Evolutionary conservation across 2,888 invertebrate species (phyloP).

Genomic region (Incurvaria masculella): DNA sequence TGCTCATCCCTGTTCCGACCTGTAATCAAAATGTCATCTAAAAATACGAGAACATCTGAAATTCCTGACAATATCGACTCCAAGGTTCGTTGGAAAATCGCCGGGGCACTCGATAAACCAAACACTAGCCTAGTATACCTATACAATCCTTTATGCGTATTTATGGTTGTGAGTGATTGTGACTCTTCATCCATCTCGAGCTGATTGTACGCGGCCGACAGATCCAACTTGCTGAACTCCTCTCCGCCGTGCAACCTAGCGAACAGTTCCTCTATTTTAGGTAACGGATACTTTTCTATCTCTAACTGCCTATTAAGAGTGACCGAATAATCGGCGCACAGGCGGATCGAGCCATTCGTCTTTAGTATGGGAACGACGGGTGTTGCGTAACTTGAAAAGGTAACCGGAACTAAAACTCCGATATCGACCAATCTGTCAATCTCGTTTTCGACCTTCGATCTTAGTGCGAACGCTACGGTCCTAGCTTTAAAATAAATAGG

Average conservation of each 20-base stretch:
- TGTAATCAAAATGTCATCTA: no score
- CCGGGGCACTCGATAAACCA: conserved; percentile 14
- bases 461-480: conserved; percentile 19
- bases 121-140: conserved; percentile 7
- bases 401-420: conserved; percentile 18
- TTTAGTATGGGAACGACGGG: conserved; percentile 7
- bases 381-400: conserved; percentile 2
- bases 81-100: no score
- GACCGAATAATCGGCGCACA: conserved; percentile 8
- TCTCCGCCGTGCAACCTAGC: conserved; percentile 9
- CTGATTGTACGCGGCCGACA: conserved; percentile 9
- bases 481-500: conserved; percentile 19
- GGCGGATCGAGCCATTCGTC: no score
- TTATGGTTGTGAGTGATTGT: conserved; percentile 7
- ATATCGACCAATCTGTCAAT: conserved; percentile 13
- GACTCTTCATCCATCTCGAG: conserved; percentile 7
- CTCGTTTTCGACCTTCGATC: conserved; percentile 18
- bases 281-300: conserved; percentile 11
- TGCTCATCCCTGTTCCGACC: no score
- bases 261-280: conserved; percentile 9
- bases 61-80: conserved; percentile 17
- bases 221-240: conserved; percentile 8
- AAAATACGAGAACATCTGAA: no score
- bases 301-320: conserved; percentile 8
- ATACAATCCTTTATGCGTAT: conserved; percentile 9